Evolutionary conservation across 2,888 invertebrate genomes (phyloP).

Genomic region (Chloroclystis v-ata): DNA sequence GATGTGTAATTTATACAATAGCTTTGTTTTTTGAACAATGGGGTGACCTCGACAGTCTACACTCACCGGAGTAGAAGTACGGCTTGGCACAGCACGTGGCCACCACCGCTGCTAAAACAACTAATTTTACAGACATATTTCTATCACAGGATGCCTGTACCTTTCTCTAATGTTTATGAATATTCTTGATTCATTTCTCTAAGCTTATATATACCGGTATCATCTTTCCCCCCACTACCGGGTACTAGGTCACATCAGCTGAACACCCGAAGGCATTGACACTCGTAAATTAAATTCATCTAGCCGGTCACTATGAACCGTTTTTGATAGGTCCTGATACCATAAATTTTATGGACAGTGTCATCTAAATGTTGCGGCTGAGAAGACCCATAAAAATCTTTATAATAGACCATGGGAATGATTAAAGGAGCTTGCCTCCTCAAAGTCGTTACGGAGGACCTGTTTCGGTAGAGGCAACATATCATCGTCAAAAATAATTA

Average conservation of each 20-base stretch:
- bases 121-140: conserved; percentile 53
- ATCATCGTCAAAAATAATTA: not conserved
- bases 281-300: conserved; percentile 59
- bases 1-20: conserved; percentile 4
- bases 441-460: conserved; percentile 8
- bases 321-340: conserved; percentile 47
- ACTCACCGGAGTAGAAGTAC: conserved; percentile 49
- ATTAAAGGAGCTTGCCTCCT: not conserved
- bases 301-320: conserved; percentile 58
- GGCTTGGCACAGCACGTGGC: conserved; percentile 51
- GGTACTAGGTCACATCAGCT: conserved; percentile 48
- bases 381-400: conserved; percentile 35
- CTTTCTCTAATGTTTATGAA: conserved; percentile 59
- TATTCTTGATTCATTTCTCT: conserved; percentile 59
- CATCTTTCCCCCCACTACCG: conserved; percentile 54
- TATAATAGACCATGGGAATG: not conserved
- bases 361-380: conserved; percentile 36
- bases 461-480: conserved; percentile 9
- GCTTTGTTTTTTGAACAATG: conserved; percentile 16
- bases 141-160: conserved; percentile 39
- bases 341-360: conserved; percentile 44
- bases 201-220: conserved; percentile 64
- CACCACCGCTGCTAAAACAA: conserved; percentile 46
- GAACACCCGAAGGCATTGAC: conserved; percentile 56
- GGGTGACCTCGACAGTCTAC: conserved; percentile 11